Percentiles rank a stretch among this genome's conserved stretches.
phyloP scores from a whole-genome alignment of 2,888 invertebrate genomes.

The Bursaphelenchus okinawaensis region DNA sequence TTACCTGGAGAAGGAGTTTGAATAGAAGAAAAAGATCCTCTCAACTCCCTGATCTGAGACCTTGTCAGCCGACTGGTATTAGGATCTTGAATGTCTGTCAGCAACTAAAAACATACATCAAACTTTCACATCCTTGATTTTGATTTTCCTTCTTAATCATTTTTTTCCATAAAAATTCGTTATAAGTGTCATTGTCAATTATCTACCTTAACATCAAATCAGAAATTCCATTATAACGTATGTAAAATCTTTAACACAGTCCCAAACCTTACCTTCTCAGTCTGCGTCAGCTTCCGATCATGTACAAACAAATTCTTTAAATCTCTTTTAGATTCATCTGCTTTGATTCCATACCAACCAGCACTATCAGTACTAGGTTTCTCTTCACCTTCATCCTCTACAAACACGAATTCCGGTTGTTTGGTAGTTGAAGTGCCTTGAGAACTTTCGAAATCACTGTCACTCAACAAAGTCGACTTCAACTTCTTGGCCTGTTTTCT shows the following conservation, averaged over 20 bases:
- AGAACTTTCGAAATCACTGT: not conserved
- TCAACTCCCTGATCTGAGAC: not conserved
- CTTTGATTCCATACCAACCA: conserved; percentile 1
- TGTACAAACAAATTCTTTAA: conserved; percentile 6
- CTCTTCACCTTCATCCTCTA: not conserved
- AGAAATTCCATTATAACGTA: too few species aligned
- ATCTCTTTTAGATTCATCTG: not conserved
- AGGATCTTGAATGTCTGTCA: not conserved
- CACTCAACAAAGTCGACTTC: not conserved
- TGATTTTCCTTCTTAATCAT: too few species aligned
- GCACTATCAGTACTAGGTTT: not conserved
- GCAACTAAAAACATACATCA: not conserved
- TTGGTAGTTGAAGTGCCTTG: not conserved
- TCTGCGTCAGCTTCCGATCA: conserved; percentile 1
- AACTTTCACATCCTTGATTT: too few species aligned
- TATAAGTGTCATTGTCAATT: not conserved
- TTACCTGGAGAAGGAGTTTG: not conserved
- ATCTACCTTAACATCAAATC: not conserved
- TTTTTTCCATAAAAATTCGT: not conserved
- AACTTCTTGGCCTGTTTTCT: not conserved
- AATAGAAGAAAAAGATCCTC: not conserved
- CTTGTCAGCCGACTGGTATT: not conserved
- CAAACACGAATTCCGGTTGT: too few species aligned
- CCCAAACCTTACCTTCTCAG: conserved; percentile 11
- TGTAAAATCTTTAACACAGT: too few species aligned